A percentile compares a stretch with the other conserved stretches of the same genome.
Evolutionary conservation across 2,888 invertebrate species (phyloP).

Genomic region (Drosophila hamatofila): DNA sequence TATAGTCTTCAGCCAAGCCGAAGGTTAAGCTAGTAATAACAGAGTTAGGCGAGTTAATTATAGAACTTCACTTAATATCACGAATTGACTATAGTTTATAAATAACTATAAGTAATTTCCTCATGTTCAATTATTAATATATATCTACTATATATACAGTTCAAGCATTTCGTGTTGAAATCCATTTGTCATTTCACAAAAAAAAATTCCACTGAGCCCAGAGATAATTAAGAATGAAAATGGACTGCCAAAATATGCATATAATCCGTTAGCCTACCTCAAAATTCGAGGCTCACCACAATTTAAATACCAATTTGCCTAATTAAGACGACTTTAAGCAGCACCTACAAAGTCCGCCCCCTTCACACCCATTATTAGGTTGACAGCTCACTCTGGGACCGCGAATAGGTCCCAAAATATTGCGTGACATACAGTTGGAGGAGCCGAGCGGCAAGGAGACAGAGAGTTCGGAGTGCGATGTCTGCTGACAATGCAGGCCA

Average conservation of each 20-base stretch:
- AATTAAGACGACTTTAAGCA: conserved; percentile 70
- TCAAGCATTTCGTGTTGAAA: conserved; percentile 19
- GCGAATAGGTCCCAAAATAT: conserved; percentile 63
- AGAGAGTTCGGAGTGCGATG: conserved; percentile 1
- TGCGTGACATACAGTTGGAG: conserved; percentile 70
- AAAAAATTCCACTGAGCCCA: conserved; percentile 17
- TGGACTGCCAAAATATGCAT: conserved; percentile 21
- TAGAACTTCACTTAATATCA: neutral
- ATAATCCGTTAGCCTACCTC: conserved; percentile 48
- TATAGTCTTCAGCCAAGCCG: conserved; percentile 12
- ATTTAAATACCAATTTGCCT: conserved; percentile 76
- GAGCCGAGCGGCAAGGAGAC: neutral
- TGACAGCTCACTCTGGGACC: conserved; percentile 61
- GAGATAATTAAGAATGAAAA: conserved; percentile 24
- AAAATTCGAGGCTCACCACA: conserved; percentile 48
- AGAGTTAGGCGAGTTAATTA: neutral
- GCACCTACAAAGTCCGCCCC: conserved; percentile 32
- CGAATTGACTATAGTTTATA: neutral
- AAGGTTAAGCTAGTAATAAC: neutral
- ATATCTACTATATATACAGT: neutral
- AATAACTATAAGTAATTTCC: neutral
- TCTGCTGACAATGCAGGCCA: conserved; percentile 43
- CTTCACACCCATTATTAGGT: conserved; percentile 13
- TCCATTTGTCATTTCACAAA: conserved; percentile 18
- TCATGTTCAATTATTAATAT: conserved; percentile 10